Evolutionary conservation across 2,888 invertebrate species (phyloP).

Genomic region (Caenorhabditis drosophilae): DNA sequence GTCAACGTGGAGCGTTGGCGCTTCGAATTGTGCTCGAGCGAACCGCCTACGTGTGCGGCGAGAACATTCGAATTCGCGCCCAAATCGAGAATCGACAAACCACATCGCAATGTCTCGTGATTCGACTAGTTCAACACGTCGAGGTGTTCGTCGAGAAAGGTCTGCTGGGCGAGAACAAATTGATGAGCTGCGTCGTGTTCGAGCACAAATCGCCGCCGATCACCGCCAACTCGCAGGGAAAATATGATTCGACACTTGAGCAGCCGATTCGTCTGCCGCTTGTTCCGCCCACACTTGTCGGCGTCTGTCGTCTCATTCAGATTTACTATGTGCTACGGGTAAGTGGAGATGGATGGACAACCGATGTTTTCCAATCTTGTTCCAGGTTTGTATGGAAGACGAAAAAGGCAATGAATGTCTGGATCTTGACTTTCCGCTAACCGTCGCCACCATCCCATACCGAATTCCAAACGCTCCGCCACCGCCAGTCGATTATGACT

Average conservation of each 20-base stretch:
- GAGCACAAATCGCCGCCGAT: constrained; percentile 74
- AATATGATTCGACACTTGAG: constrained; percentile 74
- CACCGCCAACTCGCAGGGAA: constrained; percentile 70
- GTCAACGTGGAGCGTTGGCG: constrained; percentile 77
- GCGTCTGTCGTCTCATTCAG: constrained; percentile 78
- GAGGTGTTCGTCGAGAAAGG: constrained; percentile 80
- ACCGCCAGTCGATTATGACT: constrained; percentile 72
- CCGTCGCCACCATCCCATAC: constrained; percentile 79
- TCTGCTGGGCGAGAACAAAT: constrained; percentile 79
- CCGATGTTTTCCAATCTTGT: not conserved
- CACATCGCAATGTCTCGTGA: constrained; percentile 46
- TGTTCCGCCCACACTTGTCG: constrained; percentile 80
- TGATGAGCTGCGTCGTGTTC: constrained; percentile 77
- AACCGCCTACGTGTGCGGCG: constrained; percentile 76
- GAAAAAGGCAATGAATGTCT: constrained; percentile 79
- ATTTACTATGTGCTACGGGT: constrained; percentile 80
- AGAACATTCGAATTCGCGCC: constrained; percentile 61
- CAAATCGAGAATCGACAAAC: constrained; percentile 68
- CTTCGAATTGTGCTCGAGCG: constrained; percentile 78
- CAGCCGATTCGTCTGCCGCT: constrained; percentile 78
- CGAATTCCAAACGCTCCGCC: constrained; percentile 70
- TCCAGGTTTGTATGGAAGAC: constrained; percentile 77
- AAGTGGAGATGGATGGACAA: constrained; percentile 15
- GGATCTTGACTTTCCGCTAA: constrained; percentile 79
- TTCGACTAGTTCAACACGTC: constrained; percentile 73